A percentile compares a stretch with the other conserved stretches of the same genome.
Conservation (phyloP, 2,797 vertebrate genomes). For the Esox lucius region DNA sequence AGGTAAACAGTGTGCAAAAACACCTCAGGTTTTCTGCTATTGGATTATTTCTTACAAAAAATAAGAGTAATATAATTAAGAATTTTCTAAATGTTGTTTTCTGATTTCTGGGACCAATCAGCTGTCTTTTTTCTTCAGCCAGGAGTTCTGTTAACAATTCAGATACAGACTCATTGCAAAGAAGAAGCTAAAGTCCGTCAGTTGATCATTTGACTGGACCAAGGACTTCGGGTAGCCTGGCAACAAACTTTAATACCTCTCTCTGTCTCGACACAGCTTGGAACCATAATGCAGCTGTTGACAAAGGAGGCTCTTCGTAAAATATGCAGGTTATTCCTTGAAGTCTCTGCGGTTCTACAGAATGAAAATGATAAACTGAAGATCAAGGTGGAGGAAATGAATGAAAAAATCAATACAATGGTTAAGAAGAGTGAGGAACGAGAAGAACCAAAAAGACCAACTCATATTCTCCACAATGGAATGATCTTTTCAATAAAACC, state of each 20-base stretch:
- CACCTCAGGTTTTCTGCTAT: too few relatives aligned
- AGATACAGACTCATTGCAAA: too few relatives aligned
- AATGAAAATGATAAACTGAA: background rate
- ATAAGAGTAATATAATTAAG: too few relatives aligned
- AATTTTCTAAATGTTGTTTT: too few relatives aligned
- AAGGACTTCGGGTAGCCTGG: too few relatives aligned
- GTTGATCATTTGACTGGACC: too few relatives aligned
- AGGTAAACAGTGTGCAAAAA: too few relatives aligned
- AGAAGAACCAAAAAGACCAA: background rate
- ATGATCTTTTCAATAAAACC: background rate
- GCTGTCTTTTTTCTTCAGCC: too few relatives aligned
- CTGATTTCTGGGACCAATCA: too few relatives aligned
- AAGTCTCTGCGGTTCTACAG: background rate
- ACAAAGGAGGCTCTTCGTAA: background rate
- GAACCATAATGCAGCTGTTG: background rate
- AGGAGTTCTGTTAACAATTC: too few relatives aligned
- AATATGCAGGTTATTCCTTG: background rate
- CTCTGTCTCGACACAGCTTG: background rate
- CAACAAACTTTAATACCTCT: background rate
- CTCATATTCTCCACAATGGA: background rate
- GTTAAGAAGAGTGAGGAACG: background rate
- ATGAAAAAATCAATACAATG: background rate
- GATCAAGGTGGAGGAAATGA: background rate
- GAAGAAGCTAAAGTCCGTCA: too few relatives aligned
- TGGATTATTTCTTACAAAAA: too few relatives aligned